Percentiles rank a stretch among this genome's conserved stretches.
Evolutionary conservation across 1,140 invertebrate species (phyloP).

Genomic region (Trissolcus basalis): DNA sequence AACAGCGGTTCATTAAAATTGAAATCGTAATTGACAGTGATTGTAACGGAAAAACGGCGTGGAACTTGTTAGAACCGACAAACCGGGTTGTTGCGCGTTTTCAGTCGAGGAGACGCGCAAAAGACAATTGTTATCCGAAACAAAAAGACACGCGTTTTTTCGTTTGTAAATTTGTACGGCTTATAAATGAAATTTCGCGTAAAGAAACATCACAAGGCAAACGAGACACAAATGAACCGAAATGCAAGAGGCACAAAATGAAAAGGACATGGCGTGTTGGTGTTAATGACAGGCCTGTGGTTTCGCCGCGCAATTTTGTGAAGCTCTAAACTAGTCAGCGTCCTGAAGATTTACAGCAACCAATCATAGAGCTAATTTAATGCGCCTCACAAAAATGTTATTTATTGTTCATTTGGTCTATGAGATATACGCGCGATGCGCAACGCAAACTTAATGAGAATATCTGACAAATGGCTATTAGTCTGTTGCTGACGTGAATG

Average conservation of each 20-base stretch:
- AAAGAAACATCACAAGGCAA: constrained; percentile 14
- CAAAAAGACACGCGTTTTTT: constrained; percentile 14
- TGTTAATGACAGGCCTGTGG: constrained; percentile 55
- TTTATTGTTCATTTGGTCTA: constrained; percentile 47
- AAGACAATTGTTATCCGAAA: constrained; percentile 27
- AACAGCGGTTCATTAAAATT: constrained; percentile 42
- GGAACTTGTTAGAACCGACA: constrained; percentile 32
- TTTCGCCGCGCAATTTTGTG: constrained; percentile 52
- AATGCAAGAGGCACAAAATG: constrained; percentile 6
- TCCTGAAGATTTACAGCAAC: constrained; percentile 56
- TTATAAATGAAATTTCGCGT: constrained; percentile 29
- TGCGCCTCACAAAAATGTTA: constrained; percentile 52
- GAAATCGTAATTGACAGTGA: constrained; percentile 37
- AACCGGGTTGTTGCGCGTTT: constrained; percentile 18
- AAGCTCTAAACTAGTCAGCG: constrained; percentile 44
- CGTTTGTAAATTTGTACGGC: constrained; percentile 16
- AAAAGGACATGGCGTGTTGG: constrained; percentile 20
- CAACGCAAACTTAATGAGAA: not conserved
- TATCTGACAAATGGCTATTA: no score
- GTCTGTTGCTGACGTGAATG: not conserved
- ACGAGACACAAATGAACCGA: constrained; percentile 20
- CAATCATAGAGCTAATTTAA: constrained; percentile 60
- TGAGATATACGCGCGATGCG: constrained; percentile 4
- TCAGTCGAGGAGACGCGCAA: constrained; percentile 14
- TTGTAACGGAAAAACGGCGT: constrained; percentile 31